These are phyloP conservation scores for Salpingus planirostris DNA, from an alignment of 2,888 invertebrate species.

Conservation along the genomic window DNA sequence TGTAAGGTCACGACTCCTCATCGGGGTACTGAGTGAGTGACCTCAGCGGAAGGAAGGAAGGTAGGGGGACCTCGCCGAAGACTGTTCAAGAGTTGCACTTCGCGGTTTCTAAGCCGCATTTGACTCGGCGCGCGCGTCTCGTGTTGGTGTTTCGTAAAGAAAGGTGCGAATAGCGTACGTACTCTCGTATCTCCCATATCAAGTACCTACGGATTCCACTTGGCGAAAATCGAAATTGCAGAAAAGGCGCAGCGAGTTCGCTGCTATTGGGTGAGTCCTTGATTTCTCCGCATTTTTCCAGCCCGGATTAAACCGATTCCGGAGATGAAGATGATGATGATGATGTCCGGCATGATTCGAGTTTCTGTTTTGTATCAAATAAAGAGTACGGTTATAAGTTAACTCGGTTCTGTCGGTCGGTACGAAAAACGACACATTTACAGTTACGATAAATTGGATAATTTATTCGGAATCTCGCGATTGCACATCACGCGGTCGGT, in stretches of 20 bases:
- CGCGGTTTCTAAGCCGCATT: slow-evolving; percentile 16
- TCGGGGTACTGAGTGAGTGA: slow-evolving; percentile 31
- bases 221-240: too few relatives aligned
- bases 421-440: too few relatives aligned
- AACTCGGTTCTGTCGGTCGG: too few relatives aligned
- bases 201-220: slow-evolving; percentile 12
- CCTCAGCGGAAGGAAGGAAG: slow-evolving; percentile 36
- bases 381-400: too few relatives aligned
- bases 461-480: too few relatives aligned
- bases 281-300: neutral
- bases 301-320: too few relatives aligned
- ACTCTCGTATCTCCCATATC: slow-evolving; percentile 1
- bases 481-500: too few relatives aligned
- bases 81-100: slow-evolving; percentile 12
- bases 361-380: too few relatives aligned
- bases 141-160: slow-evolving; percentile 13
- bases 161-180: slow-evolving; percentile 14
- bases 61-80: slow-evolving; percentile 23
- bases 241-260: slow-evolving; percentile 3
- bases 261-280: slow-evolving; percentile 13
- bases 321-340: too few relatives aligned
- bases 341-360: too few relatives aligned
- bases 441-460: too few relatives aligned
- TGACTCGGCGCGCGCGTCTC: slow-evolving; percentile 25
- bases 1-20: slow-evolving; percentile 30